Evolutionary conservation across 2,113 vertebrate species (phyloP), one percentile per base, ranked within the genome.

Genomic region (Scytalopus superciliaris): DNA sequence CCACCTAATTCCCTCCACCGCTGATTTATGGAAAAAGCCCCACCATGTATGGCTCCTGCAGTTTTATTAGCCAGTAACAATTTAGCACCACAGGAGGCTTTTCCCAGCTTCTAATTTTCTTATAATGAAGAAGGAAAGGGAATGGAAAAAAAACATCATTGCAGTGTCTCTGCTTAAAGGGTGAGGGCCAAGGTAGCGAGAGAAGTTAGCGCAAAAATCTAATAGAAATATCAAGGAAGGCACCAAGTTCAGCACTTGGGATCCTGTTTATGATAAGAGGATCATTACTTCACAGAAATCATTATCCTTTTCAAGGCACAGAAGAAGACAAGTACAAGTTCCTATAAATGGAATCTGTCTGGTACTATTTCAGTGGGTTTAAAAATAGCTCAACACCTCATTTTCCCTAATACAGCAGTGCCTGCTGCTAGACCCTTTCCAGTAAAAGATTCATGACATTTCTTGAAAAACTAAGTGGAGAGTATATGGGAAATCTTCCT

Each of bases 11-110:
- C 97, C 96, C 94, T 94, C 94, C 89, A 82, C 39, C 0, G 19
- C 86, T 98, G 98, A 98, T 98, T 97, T 97, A 98, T 98, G 92
- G 88, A 44, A 75, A 85, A 97, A 96, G 87, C 7, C 35, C 88
- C 93, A 90, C 64, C 81, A 87, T 2, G 9, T 79, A 89, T 67
- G 68, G 74, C 67, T 95, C 94, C 94, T 95, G 92, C 90, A 96
- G 95, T 96, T 97, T 96, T 96, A 97, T 98, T 97, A 97, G 94
- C 94, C 24, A 10, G 94, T 87, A 94, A 96, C 96, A 91, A 97
- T 97, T 97, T 93, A 95, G 94, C 66, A 89, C 72, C 35, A 79
- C 91, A 45, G 96, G 93, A 75, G 63, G 88, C 49, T 88, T 95
- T 90, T 67, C 79, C 69, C 75, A 86, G 94, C 84, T 84, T 96